Conservation (phyloP, 2,113 vertebrate genomes). For the Variabilichromis moorii region DNA sequence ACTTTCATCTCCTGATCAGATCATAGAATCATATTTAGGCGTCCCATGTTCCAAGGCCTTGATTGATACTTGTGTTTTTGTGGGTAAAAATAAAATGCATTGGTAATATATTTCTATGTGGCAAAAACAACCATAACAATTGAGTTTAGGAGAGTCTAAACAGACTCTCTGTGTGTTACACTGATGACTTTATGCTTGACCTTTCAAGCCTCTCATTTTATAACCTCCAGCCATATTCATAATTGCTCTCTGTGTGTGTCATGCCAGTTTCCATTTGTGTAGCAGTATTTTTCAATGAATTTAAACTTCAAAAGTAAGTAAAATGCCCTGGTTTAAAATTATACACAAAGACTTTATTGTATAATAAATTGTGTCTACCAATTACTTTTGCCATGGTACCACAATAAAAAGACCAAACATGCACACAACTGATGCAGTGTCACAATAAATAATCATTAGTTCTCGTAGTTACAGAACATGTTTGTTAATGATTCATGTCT, state of each 20-base stretch:
- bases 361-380: constrained; percentile 2
- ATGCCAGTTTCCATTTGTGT: constrained; percentile 13
- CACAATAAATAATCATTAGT: background rate
- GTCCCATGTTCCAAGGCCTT: background rate
- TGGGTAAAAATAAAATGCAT: constrained; percentile 7
- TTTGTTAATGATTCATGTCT: background rate
- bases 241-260: constrained; percentile 15
- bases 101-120: constrained; percentile 11
- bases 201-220: constrained; percentile 42
- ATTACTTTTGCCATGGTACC: background rate
- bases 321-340: constrained; percentile 13
- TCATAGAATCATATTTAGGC: constrained; percentile 28
- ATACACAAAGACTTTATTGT: constrained; percentile 21
- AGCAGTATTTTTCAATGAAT: constrained; percentile 14
- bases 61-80: constrained; percentile 7
- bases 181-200: constrained; percentile 50
- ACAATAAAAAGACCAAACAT: background rate
- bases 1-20: constrained; percentile 33
- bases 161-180: constrained; percentile 39
- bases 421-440: background rate
- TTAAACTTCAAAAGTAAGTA: constrained; percentile 21
- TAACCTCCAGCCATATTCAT: constrained; percentile 47
- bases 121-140: constrained; percentile 29
- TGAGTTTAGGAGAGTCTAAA: constrained; percentile 28
- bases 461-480: background rate